Evolutionary conservation across 2,888 invertebrate species (phyloP).

Genomic region (Drosophila robusta): DNA sequence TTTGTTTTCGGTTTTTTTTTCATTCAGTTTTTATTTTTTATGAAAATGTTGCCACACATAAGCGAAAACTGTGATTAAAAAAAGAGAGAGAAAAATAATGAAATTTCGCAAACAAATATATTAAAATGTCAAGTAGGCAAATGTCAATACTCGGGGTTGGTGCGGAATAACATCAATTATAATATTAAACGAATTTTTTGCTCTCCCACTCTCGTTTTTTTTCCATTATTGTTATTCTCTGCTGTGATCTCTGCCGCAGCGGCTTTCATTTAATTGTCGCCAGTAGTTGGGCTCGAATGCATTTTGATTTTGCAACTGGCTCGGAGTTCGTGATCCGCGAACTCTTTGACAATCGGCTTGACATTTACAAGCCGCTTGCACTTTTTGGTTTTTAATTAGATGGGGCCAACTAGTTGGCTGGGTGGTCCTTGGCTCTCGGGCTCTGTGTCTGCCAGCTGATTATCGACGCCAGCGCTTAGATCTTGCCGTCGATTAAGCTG

Average conservation of each 20-base stretch:
- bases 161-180: slow-evolving; percentile 64
- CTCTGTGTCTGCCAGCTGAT: slow-evolving; percentile 43
- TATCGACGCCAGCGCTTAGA: slow-evolving; percentile 76
- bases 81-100: slow-evolving; percentile 29
- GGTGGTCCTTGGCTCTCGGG: slow-evolving; percentile 46
- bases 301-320: slow-evolving; percentile 78
- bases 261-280: slow-evolving; percentile 61
- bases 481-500: slow-evolving; percentile 80
- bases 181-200: slow-evolving; percentile 50
- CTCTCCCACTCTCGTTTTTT: slow-evolving; percentile 13
- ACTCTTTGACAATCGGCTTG: slow-evolving; percentile 62
- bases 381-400: slow-evolving; percentile 80
- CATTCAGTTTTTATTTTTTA: slow-evolving; percentile 27
- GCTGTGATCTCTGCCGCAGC: slow-evolving; percentile 51
- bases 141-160: slow-evolving; percentile 69
- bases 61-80: slow-evolving; percentile 36
- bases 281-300: slow-evolving; percentile 55
- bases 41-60: slow-evolving; percentile 39
- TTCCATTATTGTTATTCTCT: slow-evolving; percentile 14
- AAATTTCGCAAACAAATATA: slow-evolving; percentile 68
- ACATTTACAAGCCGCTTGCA: slow-evolving; percentile 77
- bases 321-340: slow-evolving; percentile 71
- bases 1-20: slow-evolving; percentile 5
- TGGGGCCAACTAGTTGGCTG: slow-evolving; percentile 42
- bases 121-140: slow-evolving; percentile 78